Evolutionary conservation across 2,888 invertebrate species (phyloP), one percentile per base, ranked within the genome.

Genomic region (Drosophila lutescens): DNA sequence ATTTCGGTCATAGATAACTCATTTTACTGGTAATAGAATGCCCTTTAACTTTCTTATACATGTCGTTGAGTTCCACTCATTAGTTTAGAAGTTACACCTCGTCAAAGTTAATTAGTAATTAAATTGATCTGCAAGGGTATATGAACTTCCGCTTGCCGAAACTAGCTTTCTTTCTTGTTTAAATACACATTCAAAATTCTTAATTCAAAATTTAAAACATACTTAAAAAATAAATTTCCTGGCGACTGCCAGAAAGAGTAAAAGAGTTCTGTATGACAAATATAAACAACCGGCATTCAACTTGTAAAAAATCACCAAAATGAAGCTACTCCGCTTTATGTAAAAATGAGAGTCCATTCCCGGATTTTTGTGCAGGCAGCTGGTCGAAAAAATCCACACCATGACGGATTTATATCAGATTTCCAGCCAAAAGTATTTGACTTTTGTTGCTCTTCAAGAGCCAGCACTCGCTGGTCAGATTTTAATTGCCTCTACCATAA

Each of bases 401-500:
- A 7, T 34, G 17, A n/a, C 49, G 41, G 34, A 62, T 41, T 58
- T 58, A 58, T 62, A 26, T 34, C 59, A 8, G 32, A 20, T 40
- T 13, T 40, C n/a, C 13, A 8, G n/a, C 23, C 6, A 38, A 49
- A 49, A 54, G 30, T 54, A 38, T 34, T 69, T 38, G 23, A n/a
- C 40, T 54, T 26, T 41, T 46, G 66, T 47, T 56, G 60, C 23
- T 34, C 43, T 65, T 66, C 53, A 60, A 73, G 40, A 44, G 54
- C 9, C 44, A 1, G 51, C 40, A 12, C 30, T 15, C 20, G 26
- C 26, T 68, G 40, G 65, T 58, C 65, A 40, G 13, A 55, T 66
- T 79, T 77, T 79, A 84, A 81, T 84, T 81, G 79, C 75, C 57
- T 46, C 43, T 38, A 44, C 75, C 68, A 83, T 80, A 83, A 77